These are phyloP conservation scores for Meda fulgida DNA, from an alignment of 2,797 vertebrate species.

Conservation along the genomic window DNA sequence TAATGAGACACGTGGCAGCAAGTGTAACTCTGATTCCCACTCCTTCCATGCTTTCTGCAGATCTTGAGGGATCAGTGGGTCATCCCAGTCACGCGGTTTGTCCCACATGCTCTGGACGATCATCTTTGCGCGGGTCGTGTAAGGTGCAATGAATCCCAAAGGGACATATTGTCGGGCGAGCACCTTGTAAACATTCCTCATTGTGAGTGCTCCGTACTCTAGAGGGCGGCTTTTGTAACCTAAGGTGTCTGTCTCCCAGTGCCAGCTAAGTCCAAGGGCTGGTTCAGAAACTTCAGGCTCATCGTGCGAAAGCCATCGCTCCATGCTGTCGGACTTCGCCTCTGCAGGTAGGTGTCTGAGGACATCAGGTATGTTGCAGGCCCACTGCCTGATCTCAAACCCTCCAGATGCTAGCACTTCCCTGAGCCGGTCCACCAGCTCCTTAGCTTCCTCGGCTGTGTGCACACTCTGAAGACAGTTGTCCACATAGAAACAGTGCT, in stretches of 20 bases:
- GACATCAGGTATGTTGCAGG: not conserved
- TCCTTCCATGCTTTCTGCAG: not conserved
- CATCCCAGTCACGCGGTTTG: not conserved
- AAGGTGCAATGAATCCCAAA: not conserved
- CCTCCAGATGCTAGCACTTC: not conserved
- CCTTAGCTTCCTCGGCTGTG: no score
- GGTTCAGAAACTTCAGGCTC: not conserved
- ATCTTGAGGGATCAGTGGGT: not conserved
- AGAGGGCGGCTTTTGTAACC: no score
- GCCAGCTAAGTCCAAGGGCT: slow-evolving; percentile 1
- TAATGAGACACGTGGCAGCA: not conserved
- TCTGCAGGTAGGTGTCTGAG: not conserved
- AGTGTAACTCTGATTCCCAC: not conserved
- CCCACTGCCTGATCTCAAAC: slow-evolving; percentile 37
- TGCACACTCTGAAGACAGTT: no score
- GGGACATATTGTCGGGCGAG: not conserved
- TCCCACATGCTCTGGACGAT: slow-evolving; percentile 2
- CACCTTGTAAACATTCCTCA: no score
- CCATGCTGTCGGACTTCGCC: not conserved
- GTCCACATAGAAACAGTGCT: no score
- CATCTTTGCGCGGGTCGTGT: not conserved
- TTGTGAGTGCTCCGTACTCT: no score
- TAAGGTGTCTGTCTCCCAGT: not conserved
- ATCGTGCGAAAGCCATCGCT: not conserved
- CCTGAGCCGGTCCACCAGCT: not conserved